A percentile compares a stretch with the other conserved stretches of the same genome.
phyloP scores from a whole-genome alignment of 2,113 vertebrate species.

The Cyphomyrus discorhynchus region DNA sequence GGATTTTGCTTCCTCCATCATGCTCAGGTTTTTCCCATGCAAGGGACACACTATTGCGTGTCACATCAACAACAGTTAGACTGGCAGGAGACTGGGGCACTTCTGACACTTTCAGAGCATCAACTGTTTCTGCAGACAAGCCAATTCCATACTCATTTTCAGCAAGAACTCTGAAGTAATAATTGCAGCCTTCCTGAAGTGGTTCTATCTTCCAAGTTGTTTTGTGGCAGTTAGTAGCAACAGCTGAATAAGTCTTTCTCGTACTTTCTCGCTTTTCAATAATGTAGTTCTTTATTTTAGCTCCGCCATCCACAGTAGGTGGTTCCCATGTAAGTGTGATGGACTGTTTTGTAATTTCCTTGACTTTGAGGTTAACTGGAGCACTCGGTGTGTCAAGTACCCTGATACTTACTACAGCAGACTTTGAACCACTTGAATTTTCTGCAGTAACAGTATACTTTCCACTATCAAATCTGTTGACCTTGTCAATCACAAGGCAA shows the following conservation, averaged over 20 bases:
- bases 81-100: slow-evolving; percentile 90
- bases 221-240: slow-evolving; percentile 89
- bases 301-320: slow-evolving; percentile 84
- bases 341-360: slow-evolving; percentile 87
- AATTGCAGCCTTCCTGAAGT: slow-evolving; percentile 92
- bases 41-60: slow-evolving; percentile 85
- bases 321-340: slow-evolving; percentile 89
- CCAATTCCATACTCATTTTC: slow-evolving; percentile 91
- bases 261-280: slow-evolving; percentile 96
- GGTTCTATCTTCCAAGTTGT: slow-evolving; percentile 89
- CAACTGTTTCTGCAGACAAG: slow-evolving; percentile 73
- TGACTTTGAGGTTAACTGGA: slow-evolving; percentile 82
- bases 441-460: slow-evolving; percentile 86
- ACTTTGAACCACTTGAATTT: slow-evolving; percentile 86
- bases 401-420: slow-evolving; percentile 85
- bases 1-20: slow-evolving; percentile 92
- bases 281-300: slow-evolving; percentile 93
- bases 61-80: slow-evolving; percentile 85
- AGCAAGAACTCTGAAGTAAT: slow-evolving; percentile 88
- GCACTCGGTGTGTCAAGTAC: slow-evolving; percentile 92
- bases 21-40: slow-evolving; percentile 93
- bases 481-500: slow-evolving; percentile 85
- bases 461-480: slow-evolving; percentile 86
- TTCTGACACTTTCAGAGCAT: slow-evolving; percentile 91
- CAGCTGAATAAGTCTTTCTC: slow-evolving; percentile 88